phyloP scores from a whole-genome alignment of 2,797 vertebrate species.

The Sciaenops ocellatus region DNA sequence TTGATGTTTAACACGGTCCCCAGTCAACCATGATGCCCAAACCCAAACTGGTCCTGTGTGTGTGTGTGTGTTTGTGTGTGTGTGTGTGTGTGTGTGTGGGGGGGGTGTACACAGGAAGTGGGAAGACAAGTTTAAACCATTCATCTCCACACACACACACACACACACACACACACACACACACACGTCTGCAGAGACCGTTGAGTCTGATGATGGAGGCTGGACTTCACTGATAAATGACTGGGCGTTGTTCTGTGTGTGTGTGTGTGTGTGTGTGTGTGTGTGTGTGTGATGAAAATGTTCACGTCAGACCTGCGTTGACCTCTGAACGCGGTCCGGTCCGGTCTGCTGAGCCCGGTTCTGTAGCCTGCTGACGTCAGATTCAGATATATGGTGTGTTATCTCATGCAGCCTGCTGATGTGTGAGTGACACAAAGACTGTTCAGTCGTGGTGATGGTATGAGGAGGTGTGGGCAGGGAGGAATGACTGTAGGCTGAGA shows the following conservation, averaged over 20 bases:
- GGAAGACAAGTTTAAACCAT: constrained; percentile 43
- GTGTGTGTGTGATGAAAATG: neutral
- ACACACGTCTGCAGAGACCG: constrained; percentile 32
- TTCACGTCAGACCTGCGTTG: neutral
- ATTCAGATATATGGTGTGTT: no score
- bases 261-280: constrained; percentile 20
- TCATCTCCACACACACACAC: constrained; percentile 20
- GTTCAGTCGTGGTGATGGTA: constrained; percentile 24
- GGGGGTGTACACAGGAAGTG: constrained; percentile 59
- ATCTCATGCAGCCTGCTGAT: neutral
- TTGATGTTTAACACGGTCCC: constrained; percentile 37
- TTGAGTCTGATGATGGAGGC: constrained; percentile 39
- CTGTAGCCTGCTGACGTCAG: no score
- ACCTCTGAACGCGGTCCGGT: neutral
- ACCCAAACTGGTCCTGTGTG: constrained; percentile 9
- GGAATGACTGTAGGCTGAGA: constrained; percentile 65
- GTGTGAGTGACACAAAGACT: neutral
- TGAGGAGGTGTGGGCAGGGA: constrained; percentile 63
- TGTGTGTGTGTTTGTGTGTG: constrained; percentile 6
- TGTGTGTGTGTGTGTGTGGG: constrained; percentile 23
- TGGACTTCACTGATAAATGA: constrained; percentile 62
- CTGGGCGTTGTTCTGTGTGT: constrained; percentile 39
- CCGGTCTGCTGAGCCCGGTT: no score
- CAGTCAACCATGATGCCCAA: constrained; percentile 34
- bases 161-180: constrained; percentile 37